Evolutionary conservation across 2,113 vertebrate species (phyloP).

Genomic region (Donacobius atricapilla): DNA sequence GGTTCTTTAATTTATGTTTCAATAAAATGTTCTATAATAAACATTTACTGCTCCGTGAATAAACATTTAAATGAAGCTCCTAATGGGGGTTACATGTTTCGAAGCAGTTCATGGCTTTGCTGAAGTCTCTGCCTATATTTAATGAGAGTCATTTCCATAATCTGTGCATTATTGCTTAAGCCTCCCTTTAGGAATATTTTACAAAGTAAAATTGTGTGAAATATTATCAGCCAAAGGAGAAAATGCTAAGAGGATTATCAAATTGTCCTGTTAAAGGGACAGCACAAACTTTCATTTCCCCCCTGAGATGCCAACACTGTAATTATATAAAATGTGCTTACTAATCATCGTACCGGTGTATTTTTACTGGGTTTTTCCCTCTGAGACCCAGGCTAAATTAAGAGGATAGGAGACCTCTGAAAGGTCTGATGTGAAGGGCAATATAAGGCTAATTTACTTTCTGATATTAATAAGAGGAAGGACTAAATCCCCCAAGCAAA

Average conservation of each 20-base stretch:
- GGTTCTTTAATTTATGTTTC: conserved; percentile 79
- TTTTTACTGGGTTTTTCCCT: neutral
- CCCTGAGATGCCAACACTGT: conserved; percentile 52
- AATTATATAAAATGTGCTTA: conserved; percentile 53
- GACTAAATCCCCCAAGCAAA: neutral
- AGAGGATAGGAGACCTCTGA: conserved; percentile 26
- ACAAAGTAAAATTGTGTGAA: conserved; percentile 75
- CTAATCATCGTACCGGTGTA: conserved; percentile 57
- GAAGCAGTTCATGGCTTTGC: conserved; percentile 77
- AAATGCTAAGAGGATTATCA: conserved; percentile 74
- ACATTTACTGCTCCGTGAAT: conserved; percentile 78
- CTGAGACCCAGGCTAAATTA: conserved; percentile 41
- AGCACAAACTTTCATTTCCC: conserved; percentile 62
- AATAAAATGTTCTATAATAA: conserved; percentile 77
- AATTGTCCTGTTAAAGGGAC: conserved; percentile 73
- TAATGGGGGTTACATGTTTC: conserved; percentile 80
- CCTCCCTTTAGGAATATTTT: conserved; percentile 84
- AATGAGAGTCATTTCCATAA: conserved; percentile 90
- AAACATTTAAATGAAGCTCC: conserved; percentile 82
- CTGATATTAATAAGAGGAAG: neutral
- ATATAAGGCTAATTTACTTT: conserved; percentile 18
- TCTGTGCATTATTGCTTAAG: conserved; percentile 85
- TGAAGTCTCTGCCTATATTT: conserved; percentile 75
- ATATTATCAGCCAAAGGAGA: conserved; percentile 71
- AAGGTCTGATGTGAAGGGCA: conserved; percentile 46